phyloP scores from a whole-genome alignment of 1,140 invertebrate genomes.

The Lineus longissimus region DNA sequence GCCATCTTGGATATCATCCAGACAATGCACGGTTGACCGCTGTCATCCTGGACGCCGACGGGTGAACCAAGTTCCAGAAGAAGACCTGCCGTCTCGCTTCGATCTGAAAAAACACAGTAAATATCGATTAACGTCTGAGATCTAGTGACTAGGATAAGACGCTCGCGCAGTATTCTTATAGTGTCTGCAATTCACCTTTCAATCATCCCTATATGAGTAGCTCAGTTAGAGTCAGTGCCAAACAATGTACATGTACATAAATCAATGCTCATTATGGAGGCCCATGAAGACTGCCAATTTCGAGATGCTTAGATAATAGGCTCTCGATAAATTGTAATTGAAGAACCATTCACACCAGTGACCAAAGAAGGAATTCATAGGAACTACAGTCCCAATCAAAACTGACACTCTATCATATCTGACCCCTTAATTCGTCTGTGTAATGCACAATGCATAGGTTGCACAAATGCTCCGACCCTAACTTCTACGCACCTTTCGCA shows the following conservation, averaged over 20 bases:
- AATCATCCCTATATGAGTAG: not conserved
- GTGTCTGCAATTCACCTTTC: not conserved
- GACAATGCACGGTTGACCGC: conserved; percentile 36
- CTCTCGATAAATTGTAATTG: too few species aligned
- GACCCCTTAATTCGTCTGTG: too few species aligned
- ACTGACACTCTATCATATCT: too few species aligned
- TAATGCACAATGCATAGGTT: too few species aligned
- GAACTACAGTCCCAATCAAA: too few species aligned
- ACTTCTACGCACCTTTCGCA: too few species aligned
- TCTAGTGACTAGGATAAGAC: conserved; percentile 1
- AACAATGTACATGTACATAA: not conserved
- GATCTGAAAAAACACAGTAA: conserved; percentile 44
- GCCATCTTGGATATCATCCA: conserved; percentile 53
- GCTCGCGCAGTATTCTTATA: not conserved
- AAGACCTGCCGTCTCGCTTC: conserved; percentile 44
- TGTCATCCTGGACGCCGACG: conserved; percentile 30
- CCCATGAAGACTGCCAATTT: not conserved
- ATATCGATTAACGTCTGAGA: not conserved
- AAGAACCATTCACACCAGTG: too few species aligned
- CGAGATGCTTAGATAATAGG: too few species aligned
- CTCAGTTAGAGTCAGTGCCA: too few species aligned
- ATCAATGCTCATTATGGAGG: not conserved
- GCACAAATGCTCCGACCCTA: too few species aligned
- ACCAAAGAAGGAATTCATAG: too few species aligned
- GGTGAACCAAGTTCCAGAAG: conserved; percentile 40